Conservation (phyloP, 2,888 invertebrate species). For the Drosophila helvetica region DNA sequence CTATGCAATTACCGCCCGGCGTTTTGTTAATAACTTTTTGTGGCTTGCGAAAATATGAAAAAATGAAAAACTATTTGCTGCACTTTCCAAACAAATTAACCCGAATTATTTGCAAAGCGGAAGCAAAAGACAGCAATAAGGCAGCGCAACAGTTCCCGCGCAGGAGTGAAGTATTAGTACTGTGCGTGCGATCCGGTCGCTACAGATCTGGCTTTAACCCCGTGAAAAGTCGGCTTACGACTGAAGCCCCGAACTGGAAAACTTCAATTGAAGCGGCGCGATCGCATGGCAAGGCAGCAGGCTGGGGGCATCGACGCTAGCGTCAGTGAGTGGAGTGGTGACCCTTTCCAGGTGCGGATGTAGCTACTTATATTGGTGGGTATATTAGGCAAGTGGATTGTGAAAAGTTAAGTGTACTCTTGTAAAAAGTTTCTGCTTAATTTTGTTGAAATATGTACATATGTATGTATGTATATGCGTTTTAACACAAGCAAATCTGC, state of each 20-base stretch:
- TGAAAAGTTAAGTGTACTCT: neutral
- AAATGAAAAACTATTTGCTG: conserved; percentile 29
- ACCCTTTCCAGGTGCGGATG: conserved; percentile 39
- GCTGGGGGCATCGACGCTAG: conserved; percentile 24
- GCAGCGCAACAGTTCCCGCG: neutral
- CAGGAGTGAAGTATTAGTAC: neutral
- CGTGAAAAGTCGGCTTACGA: conserved; percentile 73
- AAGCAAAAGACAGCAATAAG: conserved; percentile 42
- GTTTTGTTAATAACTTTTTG: conserved; percentile 38
- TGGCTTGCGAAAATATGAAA: conserved; percentile 54
- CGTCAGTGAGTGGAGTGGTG: conserved; percentile 27
- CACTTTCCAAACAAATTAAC: conserved; percentile 76
- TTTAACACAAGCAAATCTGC: neutral
- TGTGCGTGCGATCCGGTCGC: conserved; percentile 23
- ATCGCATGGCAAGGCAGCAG: conserved; percentile 43
- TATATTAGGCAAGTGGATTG: conserved; percentile 18
- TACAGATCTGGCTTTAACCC: conserved; percentile 53
- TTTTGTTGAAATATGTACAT: too few relatives aligned
- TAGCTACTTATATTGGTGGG: conserved; percentile 31
- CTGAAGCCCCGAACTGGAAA: conserved; percentile 51
- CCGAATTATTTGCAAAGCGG: conserved; percentile 67
- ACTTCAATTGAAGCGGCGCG: conserved; percentile 71
- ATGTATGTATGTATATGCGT: too few relatives aligned
- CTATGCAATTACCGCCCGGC: neutral
- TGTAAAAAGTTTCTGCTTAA: neutral